A percentile compares a stretch with the other conserved stretches of the same genome.
phyloP scores from a whole-genome alignment of 2,888 invertebrate species.

The Drosophila algonquin region DNA sequence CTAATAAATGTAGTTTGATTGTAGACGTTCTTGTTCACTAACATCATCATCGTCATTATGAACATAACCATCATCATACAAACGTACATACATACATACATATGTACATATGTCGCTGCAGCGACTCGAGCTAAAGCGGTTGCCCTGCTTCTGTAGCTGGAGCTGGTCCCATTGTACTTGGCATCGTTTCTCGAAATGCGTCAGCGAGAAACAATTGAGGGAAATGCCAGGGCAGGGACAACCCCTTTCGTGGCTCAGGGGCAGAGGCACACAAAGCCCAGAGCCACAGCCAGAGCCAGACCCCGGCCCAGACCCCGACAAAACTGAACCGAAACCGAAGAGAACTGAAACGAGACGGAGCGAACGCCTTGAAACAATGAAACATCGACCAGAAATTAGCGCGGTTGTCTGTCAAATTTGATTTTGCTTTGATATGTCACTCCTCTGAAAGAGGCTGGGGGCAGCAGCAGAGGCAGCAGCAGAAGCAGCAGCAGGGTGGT shows the following conservation, averaged over 20 bases:
- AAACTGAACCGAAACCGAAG: conserved; percentile 36
- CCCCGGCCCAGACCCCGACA: background rate
- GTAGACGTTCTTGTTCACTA: conserved; percentile 18
- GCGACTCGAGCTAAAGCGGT: conserved; percentile 9
- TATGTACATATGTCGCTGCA: background rate
- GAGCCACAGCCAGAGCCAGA: background rate
- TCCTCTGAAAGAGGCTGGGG: conserved; percentile 29
- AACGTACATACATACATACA: background rate
- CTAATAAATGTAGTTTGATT: conserved; percentile 69
- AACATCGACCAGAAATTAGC: conserved; percentile 83
- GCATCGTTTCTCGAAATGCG: conserved; percentile 48
- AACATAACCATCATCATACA: background rate
- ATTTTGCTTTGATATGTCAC: conserved; percentile 83
- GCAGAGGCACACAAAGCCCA: conserved; percentile 3
- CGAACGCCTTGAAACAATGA: conserved; percentile 77
- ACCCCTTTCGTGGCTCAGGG: conserved; percentile 19
- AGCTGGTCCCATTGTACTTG: conserved; percentile 27
- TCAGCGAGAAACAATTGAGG: conserved; percentile 69
- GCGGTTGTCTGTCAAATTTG: conserved; percentile 84
- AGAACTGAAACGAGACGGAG: conserved; percentile 41
- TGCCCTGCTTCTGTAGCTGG: background rate
- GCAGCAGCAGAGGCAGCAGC: background rate
- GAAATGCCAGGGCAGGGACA: conserved; percentile 29
- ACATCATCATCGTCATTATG: background rate
- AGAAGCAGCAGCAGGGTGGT: background rate